phyloP scores from a whole-genome alignment of 2,888 invertebrate genomes.

The Watsonalla cultraria region DNA sequence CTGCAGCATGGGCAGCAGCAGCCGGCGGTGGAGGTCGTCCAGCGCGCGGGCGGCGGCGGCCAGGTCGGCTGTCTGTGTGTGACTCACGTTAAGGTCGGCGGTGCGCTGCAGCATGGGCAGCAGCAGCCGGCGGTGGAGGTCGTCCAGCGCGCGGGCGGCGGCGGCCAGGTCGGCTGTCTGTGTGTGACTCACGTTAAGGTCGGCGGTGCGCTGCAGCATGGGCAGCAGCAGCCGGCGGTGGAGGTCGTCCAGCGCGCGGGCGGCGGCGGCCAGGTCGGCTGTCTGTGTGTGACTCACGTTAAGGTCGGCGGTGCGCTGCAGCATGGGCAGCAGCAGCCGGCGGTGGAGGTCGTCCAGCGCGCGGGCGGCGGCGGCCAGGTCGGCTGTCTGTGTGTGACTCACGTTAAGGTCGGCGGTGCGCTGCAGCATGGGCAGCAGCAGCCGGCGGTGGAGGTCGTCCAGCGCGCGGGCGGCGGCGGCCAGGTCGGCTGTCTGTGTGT shows the following conservation, averaged over 20 bases:
- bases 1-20: too few relatives aligned
- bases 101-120: conserved; percentile 80
- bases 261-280: too few relatives aligned
- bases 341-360: conserved; percentile 80
- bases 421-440: too few relatives aligned
- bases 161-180: conserved; percentile 63
- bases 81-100: conserved; percentile 70
- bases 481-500: conserved; percentile 8
- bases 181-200: too few relatives aligned
- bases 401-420: too few relatives aligned
- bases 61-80: conserved; percentile 8
- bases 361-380: conserved; percentile 68
- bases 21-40: conserved; percentile 6
- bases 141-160: conserved; percentile 74
- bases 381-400: conserved; percentile 31
- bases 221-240: not conserved
- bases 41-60: too few relatives aligned
- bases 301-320: conserved; percentile 72
- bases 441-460: conserved; percentile 6
- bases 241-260: conserved; percentile 2
- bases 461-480: too few relatives aligned
- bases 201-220: too few relatives aligned
- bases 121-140: conserved; percentile 80
- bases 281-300: conserved; percentile 54
- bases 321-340: conserved; percentile 81